A percentile compares a stretch with the other conserved stretches of the same genome.
These are phyloP conservation scores for Chroicocephalus ridibundus DNA, from an alignment of 2,113 vertebrate species.

Conservation along the genomic window DNA sequence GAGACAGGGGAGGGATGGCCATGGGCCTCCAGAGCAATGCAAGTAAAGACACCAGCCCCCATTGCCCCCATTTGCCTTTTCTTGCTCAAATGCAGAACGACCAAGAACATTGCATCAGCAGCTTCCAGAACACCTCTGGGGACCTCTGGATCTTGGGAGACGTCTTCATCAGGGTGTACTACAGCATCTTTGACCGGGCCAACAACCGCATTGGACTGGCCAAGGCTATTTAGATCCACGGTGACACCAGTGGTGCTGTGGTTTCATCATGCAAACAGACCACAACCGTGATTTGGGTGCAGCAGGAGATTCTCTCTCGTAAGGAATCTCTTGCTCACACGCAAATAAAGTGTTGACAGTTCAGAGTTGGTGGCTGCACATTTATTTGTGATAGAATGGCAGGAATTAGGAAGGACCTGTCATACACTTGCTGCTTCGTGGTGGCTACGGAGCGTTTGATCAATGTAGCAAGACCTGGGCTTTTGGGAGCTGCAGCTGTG, in stretches of 20 bases:
- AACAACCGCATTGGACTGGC: constrained; percentile 70
- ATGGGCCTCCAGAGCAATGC: accelerated
- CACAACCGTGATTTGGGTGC: accelerated
- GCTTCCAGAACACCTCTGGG: constrained; percentile 50
- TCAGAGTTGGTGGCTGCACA: neutral
- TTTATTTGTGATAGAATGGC: neutral
- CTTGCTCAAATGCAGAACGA: neutral
- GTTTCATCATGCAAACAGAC: accelerated
- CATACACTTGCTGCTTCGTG: accelerated
- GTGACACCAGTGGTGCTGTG: accelerated
- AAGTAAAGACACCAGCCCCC: neutral
- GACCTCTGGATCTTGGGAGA: constrained; percentile 73
- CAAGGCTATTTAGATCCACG: constrained; percentile 34
- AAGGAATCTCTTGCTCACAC: neutral
- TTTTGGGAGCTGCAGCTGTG: accelerated
- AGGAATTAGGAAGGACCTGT: neutral
- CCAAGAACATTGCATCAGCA: constrained; percentile 32
- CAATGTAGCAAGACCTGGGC: accelerated
- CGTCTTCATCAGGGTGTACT: constrained; percentile 73
- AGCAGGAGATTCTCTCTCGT: neutral
- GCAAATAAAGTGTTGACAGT: neutral
- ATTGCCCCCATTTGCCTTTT: too few relatives aligned
- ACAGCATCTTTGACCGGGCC: constrained; percentile 72
- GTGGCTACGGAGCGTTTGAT: accelerated
- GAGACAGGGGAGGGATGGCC: neutral